Base-by-base conservation (phyloP, 1,140 invertebrate genomes). In the Thrips palmi region DNA sequence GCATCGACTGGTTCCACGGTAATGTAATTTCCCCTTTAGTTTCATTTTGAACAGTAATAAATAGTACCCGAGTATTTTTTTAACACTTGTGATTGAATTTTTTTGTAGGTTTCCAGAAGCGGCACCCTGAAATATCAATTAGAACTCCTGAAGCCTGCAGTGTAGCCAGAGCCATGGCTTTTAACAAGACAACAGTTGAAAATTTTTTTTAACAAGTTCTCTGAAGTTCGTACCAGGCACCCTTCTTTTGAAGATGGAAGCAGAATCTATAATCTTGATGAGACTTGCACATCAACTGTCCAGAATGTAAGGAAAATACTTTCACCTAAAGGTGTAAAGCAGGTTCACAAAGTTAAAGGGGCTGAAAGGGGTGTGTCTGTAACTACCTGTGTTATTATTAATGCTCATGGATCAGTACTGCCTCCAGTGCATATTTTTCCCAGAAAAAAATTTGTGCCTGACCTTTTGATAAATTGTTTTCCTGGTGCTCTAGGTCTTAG, bases 401-500 rank as follows among this genome's bases (percentile, higher is more conserved):
- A 29, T 23, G 45, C 49, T 19, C 17, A 27, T 29, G 40, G 41
- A 4, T 25, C 10, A 21, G 11, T 39, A 39, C 20, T 42, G 20
- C 35, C 35, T 10, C 39, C 43, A 18, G 39, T 29, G 10, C 41
- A 37, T 32, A 25, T 44, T 15, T 44, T 42, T 30, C 43, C 39
- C 18, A 20, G 55, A 29, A 51, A 55, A 28, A 49, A 54, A 35
- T 54, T 50, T 42, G 51, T 47, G 22, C 39, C 57, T 8, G 6
- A 57, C 35, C 45, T 51, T 27, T 31, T 58, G 5, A 45, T 37
- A 20, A 47, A 46, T 41, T 52, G 42, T 10, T 60, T 61, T 30
- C 19, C 49, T 17, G 61, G 58, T 48, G 63, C 57, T 11, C 40
- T 53, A 21, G 60, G 54, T 12, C 53, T 54, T 3, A 53, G 54